Base-by-base conservation (phyloP, 2,113 vertebrate species). In the Lagopus leucura region DNA sequence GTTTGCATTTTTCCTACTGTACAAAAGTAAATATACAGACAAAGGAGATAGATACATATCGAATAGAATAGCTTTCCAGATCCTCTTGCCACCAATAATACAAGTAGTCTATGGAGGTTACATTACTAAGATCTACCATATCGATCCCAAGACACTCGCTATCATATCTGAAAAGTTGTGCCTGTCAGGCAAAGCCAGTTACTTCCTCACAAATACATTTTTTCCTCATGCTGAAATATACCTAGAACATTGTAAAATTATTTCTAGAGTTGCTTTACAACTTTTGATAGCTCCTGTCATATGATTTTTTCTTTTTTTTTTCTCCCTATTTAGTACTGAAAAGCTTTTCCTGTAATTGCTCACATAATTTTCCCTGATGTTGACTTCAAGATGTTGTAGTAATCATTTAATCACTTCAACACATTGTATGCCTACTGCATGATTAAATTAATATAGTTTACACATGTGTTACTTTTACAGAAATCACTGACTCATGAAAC, bases 361-460 rank as follows among this genome's bases (percentile, higher is more conserved):
- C n/a, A 76, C 85, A 82, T 92, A 77, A 89, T 94, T 91, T 93
- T 95, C 85, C 75, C 65, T 4, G 32, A 78, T 80, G 88, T 61
- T 92, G 84, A 90, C 88, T 93, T 72, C 42, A 63, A 89, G 88
- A 90, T 60, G 55, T 76, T 89, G 64, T 72, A 70, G 82, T 88
- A 94, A 94, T 92, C 88, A 95, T 93, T 96, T 95, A 93, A 95
- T 96, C 92, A 95, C 85, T 77, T 63, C 79, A 95, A 90, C 79
- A 91, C 32, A 34, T 85, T 93, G 11, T 89, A 45, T 94, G 86
- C 55, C 55, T 91, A 76, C 28, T 73, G 28, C 50, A 19, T 91
- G 92, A 95, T 94, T 95, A 86, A 95, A 94, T 94, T 95, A 92
- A 70, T 93, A 20, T 42, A 42, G 60, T 94, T 95, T 95, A 95